Base-by-base conservation (phyloP, 1,140 invertebrate genomes). In the Drosophila miranda region DNA sequence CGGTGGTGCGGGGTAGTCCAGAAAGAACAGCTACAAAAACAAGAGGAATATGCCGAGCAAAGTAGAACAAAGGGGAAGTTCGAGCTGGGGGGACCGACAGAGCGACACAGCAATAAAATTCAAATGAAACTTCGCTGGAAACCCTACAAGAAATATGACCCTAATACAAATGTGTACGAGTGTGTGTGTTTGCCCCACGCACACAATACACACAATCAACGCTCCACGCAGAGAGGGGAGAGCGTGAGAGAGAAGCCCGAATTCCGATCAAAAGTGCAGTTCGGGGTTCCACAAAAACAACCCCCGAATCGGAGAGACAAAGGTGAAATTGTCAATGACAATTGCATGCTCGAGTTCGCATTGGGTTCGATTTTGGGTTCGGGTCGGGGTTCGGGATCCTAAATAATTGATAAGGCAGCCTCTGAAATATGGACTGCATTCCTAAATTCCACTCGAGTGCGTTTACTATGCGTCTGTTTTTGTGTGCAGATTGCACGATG, bases 111-210 rank as follows among this genome's bases (percentile, higher is more conserved):
- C 76, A 84, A 89, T 86, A 75, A 81, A 84, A 89, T 78, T 78
- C 88, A 83, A 87, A 87, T 76, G 83, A 88, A 87, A 86, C 75
- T 89, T 89, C 87, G 70, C 72, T 89, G 86, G 86, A 89, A 89
- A 86, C 86, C 86, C 75, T 89, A 86, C 81, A 89, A 87, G 86
- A 89, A 89, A 89, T 89, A 89, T 89, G 86, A 89, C 86, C 86
- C 87, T 89, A 89, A 89, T 89, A 89, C 82, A 89, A 89, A 79
- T 86, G 77, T 76, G 72, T 68, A 53, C 61, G 52, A 38, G 63
- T 64, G 56, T 21, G 45, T 13, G 23, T 7, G 16, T 21, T 28
- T 50, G 49, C 23, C 23, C 23, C 23, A 58, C 19, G 19, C 19
- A 19, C 19, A 19, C 19, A 19, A 19, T 19, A 19, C 19, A 19